Base-by-base conservation (phyloP, 2,888 invertebrate genomes). In the Ormyrus thymus region DNA sequence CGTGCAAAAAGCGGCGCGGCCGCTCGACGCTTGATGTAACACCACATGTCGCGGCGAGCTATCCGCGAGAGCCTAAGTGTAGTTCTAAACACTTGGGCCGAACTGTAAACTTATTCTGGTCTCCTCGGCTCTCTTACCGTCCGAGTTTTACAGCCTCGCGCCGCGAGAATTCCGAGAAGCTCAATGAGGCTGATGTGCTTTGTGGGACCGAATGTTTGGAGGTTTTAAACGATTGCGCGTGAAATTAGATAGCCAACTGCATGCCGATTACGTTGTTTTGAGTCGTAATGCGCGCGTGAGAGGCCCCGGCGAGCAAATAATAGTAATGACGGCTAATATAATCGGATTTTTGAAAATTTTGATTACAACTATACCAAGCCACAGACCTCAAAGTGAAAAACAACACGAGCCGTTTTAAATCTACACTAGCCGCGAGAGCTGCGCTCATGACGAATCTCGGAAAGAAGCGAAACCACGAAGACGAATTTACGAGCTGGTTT, bases 401-500 rank as follows among this genome's bases (percentile, higher is more conserved):
- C 10, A 50, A 46, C 62, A 62, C 45, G 48, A 69, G 71, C 64
- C 75, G 78, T 78, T 75, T 78, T 65, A 72, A 75, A 81, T 81
- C 68, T 76, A 77, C 79, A 69, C 76, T 76, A 51, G 53, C 69
- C 69, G 43, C 45, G 29, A 29, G 29, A 68, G 61, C 68, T 64
- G 46, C 64, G 72, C 66, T 66, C 66, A 72, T 68, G 65, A 65
- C 74, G 74, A 76, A 76, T 71, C 79, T 76, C 76, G 9, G 74
- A 76, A 65, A 77, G 74, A 80, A 66, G 77, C 74, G 58, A 76
- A 76, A 78, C 81, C 81, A 68, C 81, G 78, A 72, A 72, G 80
- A 75, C 72, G 81, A 81, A 81, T 78, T 78, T 73, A 72, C 78
- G 78, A 66, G 78, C 74, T 78, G 78, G 70, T 77, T 72, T 70